These are phyloP conservation scores for Nomada flava DNA, from an alignment of 2,888 invertebrate genomes.

Conservation along the genomic window DNA sequence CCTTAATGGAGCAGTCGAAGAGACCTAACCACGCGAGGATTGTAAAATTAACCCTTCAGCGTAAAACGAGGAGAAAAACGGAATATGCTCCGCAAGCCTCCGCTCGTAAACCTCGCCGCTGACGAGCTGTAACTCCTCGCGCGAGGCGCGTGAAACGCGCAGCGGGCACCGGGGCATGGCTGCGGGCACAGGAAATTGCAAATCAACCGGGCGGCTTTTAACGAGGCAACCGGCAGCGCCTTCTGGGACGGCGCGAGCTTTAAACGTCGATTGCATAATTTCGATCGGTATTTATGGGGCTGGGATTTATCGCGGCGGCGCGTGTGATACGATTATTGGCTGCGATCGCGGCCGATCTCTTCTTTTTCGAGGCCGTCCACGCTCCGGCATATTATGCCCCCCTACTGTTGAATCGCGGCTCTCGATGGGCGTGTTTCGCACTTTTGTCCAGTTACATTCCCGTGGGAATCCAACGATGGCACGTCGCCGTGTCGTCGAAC, in stretches of 20 bases:
- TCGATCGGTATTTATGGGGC: conserved; percentile 36
- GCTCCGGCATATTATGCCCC: neutral
- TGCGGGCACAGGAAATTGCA: conserved; percentile 46
- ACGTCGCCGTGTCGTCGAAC: neutral
- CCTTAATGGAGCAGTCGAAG: no score
- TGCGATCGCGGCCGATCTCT: neutral
- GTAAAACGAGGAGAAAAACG: no score
- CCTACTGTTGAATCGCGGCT: neutral
- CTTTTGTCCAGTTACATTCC: conserved; percentile 19
- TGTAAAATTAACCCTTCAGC: neutral
- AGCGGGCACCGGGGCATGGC: neutral
- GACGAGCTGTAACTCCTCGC: conserved; percentile 8
- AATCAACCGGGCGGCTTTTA: conserved; percentile 42
- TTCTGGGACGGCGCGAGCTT: conserved; percentile 20
- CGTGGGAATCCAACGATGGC: conserved; percentile 19
- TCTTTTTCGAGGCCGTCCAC: neutral
- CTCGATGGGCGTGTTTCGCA: conserved; percentile 17
- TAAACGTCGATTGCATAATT: conserved; percentile 35
- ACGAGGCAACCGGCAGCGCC: conserved; percentile 30
- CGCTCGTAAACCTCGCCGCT: neutral
- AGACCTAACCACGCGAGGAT: neutral
- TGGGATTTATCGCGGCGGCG: conserved; percentile 24
- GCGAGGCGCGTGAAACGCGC: neutral
- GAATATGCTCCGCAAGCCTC: neutral
- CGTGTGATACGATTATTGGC: conserved; percentile 29